A percentile compares a stretch with the other conserved stretches of the same genome.
Evolutionary conservation across 1,140 invertebrate genomes (phyloP).

Genomic region (Tetramorium parvispinum): DNA sequence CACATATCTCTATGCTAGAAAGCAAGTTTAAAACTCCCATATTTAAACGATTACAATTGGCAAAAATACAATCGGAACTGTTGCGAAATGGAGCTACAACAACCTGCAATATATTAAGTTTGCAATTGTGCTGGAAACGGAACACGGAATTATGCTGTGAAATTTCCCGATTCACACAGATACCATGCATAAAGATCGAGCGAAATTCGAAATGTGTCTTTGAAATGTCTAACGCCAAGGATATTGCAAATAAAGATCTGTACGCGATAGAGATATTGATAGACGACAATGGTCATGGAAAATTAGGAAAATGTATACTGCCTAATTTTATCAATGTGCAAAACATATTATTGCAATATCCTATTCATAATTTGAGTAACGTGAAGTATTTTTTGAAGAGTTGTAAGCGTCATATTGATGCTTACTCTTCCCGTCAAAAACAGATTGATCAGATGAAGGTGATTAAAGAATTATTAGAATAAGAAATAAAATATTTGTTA

Average conservation of each 20-base stretch:
- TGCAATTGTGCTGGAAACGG: background rate
- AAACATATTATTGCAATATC: conserved; percentile 40
- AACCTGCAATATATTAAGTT: background rate
- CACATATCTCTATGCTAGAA: background rate
- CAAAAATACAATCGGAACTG: background rate
- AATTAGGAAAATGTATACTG: conserved; percentile 56
- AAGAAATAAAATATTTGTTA: background rate
- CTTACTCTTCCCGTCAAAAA: conserved; percentile 18
- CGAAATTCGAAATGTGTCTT: background rate
- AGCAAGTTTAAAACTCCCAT: background rate
- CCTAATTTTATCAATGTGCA: conserved; percentile 52
- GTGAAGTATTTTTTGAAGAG: conserved; percentile 44
- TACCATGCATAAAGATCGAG: conserved; percentile 5
- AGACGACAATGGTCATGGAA: background rate
- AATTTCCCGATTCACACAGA: conserved; percentile 35
- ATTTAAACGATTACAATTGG: background rate
- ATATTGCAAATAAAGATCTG: background rate
- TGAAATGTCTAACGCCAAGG: background rate
- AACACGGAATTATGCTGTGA: conserved; percentile 27
- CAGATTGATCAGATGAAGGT: conserved; percentile 59
- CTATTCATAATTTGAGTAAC: conserved; percentile 38
- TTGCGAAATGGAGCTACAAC: too few species aligned
- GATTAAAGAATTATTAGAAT: background rate
- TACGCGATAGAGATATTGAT: conserved; percentile 51
- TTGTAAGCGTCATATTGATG: conserved; percentile 51